Evolutionary conservation across 2,888 invertebrate species (phyloP).

Genomic region (Antheraea assamensis): DNA sequence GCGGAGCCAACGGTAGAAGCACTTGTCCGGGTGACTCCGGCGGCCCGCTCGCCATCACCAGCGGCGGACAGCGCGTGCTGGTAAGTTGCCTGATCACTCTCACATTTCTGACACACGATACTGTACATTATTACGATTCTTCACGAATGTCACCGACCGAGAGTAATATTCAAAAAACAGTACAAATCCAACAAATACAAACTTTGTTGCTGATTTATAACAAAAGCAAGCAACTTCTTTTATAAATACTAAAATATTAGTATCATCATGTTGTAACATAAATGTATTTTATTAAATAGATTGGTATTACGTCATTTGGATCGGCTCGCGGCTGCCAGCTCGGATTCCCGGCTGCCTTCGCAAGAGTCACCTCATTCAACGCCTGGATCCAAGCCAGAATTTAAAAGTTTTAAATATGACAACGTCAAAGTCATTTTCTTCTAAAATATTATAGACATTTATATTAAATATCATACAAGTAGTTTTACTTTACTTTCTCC

Average conservation of each 20-base stretch:
- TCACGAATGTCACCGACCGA: too few species aligned
- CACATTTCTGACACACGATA: neutral
- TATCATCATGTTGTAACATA: neutral
- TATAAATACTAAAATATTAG: too few species aligned
- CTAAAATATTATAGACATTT: neutral
- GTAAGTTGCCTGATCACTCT: too few species aligned
- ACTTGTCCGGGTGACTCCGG: slow-evolving; percentile 49
- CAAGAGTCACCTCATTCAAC: slow-evolving; percentile 44
- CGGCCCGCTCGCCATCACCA: slow-evolving; percentile 41
- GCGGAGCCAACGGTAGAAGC: slow-evolving; percentile 34
- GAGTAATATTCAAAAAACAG: too few species aligned
- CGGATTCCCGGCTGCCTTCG: slow-evolving; percentile 44
- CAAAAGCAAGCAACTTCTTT: neutral
- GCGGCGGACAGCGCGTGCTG: slow-evolving; percentile 27
- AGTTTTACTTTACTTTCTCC: neutral
- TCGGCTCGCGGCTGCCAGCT: neutral
- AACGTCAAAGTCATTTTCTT: neutral
- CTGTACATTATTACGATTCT: too few species aligned
- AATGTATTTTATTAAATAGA: neutral
- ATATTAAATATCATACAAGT: neutral
- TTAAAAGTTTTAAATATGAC: neutral
- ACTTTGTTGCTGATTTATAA: too few species aligned
- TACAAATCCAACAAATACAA: too few species aligned
- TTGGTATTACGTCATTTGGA: slow-evolving; percentile 22
- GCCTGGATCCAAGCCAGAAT: slow-evolving; percentile 34